Conservation (phyloP, 2,888 invertebrate genomes). For the Hylaea fasciaria region DNA sequence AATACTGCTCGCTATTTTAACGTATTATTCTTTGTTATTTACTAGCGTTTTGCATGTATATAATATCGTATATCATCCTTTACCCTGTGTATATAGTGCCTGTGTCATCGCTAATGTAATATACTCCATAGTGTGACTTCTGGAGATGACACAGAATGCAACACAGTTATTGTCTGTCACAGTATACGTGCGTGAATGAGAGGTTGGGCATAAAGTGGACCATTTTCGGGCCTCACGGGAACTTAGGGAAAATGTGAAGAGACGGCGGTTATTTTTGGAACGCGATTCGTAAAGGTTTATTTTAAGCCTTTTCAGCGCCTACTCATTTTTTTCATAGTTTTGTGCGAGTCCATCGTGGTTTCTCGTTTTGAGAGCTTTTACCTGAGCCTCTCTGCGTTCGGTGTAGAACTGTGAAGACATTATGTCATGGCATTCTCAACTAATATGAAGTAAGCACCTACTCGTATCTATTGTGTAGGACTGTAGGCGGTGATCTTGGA, state of each 20-base stretch:
- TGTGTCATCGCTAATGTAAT: too few species aligned
- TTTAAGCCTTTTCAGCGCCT: slow-evolving; percentile 29
- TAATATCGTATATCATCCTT: too few species aligned
- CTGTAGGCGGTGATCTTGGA: too few species aligned
- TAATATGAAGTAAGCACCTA: too few species aligned
- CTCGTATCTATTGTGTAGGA: too few species aligned
- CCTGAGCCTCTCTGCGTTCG: neutral
- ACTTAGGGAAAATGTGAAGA: slow-evolving; percentile 15
- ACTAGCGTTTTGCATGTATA: too few species aligned
- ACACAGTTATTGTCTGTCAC: neutral
- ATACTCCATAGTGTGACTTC: too few species aligned
- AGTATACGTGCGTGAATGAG: slow-evolving; percentile 7
- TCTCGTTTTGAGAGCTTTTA: slow-evolving; percentile 4
- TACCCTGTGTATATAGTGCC: too few species aligned
- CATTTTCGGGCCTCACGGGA: slow-evolving; percentile 12
- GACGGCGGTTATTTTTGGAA: slow-evolving; percentile 29
- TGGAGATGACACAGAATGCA: slow-evolving; percentile 5
- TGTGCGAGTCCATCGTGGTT: slow-evolving; percentile 10
- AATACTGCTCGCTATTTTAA: too few species aligned
- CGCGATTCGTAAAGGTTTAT: slow-evolving; percentile 29
- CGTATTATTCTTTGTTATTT: too few species aligned
- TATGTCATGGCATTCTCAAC: too few species aligned
- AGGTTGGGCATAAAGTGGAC: slow-evolving; percentile 1
- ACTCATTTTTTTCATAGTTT: slow-evolving; percentile 30
- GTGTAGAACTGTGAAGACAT: too few species aligned